A percentile compares a stretch with the other conserved stretches of the same genome.
Evolutionary conservation across 1,140 invertebrate species (phyloP).

Genomic region (Atta cephalotes): DNA sequence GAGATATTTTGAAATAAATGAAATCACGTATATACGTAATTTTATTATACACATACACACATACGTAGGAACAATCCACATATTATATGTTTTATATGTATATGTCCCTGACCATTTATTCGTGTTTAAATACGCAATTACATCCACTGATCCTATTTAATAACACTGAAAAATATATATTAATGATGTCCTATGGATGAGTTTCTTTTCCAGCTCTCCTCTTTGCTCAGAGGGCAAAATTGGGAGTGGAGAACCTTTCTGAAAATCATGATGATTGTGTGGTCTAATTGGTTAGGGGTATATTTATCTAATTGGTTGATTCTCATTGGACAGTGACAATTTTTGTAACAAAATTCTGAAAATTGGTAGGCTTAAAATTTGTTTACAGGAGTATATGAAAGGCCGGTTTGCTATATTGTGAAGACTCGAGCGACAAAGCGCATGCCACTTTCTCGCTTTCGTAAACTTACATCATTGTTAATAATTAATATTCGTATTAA

Average conservation of each 20-base stretch:
- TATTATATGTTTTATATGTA: constrained; percentile 78
- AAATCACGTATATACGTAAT: background rate
- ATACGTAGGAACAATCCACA: constrained; percentile 81
- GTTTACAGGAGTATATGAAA: constrained; percentile 84
- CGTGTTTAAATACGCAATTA: constrained; percentile 79
- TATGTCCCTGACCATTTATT: constrained; percentile 84
- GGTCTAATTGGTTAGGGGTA: constrained; percentile 85
- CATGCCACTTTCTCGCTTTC: constrained; percentile 85
- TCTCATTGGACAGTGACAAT: constrained; percentile 85
- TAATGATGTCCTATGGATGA: constrained; percentile 85
- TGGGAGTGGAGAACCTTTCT: constrained; percentile 87
- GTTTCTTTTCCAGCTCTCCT: constrained; percentile 93
- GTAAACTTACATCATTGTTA: constrained; percentile 78
- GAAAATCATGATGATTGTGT: constrained; percentile 77
- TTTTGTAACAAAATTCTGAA: constrained; percentile 85
- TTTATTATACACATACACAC: background rate
- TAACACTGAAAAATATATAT: constrained; percentile 70
- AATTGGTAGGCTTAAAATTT: constrained; percentile 85
- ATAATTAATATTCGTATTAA: constrained; percentile 75
- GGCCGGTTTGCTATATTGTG: constrained; percentile 86
- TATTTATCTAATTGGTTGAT: constrained; percentile 83
- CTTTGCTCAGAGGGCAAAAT: constrained; percentile 93
- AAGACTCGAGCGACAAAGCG: constrained; percentile 86
- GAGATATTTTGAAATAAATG: background rate
- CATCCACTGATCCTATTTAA: constrained; percentile 80